Evolutionary conservation across 1,140 invertebrate genomes (phyloP).

Genomic region (Formica selysi): DNA sequence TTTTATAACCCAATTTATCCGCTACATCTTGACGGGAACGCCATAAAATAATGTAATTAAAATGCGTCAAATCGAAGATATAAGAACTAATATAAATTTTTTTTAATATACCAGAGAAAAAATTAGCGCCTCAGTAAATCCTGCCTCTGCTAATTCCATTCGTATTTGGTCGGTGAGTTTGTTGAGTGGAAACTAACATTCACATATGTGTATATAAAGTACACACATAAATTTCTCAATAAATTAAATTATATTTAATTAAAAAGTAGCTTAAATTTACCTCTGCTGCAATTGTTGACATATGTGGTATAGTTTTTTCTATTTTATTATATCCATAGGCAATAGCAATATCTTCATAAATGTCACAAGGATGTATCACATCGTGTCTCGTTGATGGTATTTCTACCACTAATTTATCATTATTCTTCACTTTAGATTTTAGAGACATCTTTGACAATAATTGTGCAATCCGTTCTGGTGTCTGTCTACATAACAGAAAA

Average conservation of each 20-base stretch:
- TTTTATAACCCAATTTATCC: too few relatives aligned
- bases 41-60: too few relatives aligned
- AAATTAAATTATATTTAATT: neutral
- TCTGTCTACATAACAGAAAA: constrained; percentile 80
- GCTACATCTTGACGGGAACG: too few relatives aligned
- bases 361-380: constrained; percentile 98
- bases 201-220: constrained; percentile 18
- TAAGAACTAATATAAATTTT: too few relatives aligned
- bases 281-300: constrained; percentile 92
- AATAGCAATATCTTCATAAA: constrained; percentile 99
- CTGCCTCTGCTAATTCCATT: too few relatives aligned
- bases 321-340: constrained; percentile 99
- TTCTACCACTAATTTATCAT: constrained; percentile 88
- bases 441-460: constrained; percentile 96
- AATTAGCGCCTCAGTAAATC: too few relatives aligned
- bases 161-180: too few relatives aligned
- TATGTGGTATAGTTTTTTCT: constrained; percentile 91
- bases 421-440: constrained; percentile 87
- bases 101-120: too few relatives aligned
- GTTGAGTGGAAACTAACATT: too few relatives aligned
- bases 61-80: too few relatives aligned
- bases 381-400: constrained; percentile 97
- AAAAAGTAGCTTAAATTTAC: constrained; percentile 79
- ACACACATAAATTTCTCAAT: neutral
- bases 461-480: constrained; percentile 90